Percentiles rank a stretch among this genome's conserved stretches.
Conservation (phyloP, 2,888 invertebrate genomes). For the Zygaena filipendulae region DNA sequence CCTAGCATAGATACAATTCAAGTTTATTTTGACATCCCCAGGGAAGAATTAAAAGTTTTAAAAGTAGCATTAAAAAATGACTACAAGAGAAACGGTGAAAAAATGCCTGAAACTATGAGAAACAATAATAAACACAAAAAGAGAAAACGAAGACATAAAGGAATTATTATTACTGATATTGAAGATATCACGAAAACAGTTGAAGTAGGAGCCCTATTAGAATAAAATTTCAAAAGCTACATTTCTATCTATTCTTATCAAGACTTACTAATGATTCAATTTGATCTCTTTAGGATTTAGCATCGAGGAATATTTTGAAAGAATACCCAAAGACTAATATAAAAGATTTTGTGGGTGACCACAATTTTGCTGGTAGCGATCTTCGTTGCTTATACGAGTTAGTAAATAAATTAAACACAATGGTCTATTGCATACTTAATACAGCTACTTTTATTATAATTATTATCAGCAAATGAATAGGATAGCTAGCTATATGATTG, state of each 20-base stretch:
- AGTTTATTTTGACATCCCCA: too few relatives aligned
- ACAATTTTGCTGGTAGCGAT: conserved; percentile 42
- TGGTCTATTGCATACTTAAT: too few relatives aligned
- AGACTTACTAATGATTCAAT: too few relatives aligned
- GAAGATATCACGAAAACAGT: conserved; percentile 27
- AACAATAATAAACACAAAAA: conserved; percentile 20
- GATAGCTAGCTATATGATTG: too few relatives aligned
- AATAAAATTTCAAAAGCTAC: too few relatives aligned
- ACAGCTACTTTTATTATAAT: too few relatives aligned
- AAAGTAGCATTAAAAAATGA: conserved; percentile 35
- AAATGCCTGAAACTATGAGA: conserved; percentile 32
- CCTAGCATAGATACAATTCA: too few relatives aligned
- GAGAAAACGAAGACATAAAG: conserved; percentile 20
- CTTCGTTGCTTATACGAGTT: conserved; percentile 28
- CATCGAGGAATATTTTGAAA: conserved; percentile 25
- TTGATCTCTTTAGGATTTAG: conserved; percentile 38
- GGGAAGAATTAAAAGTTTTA: conserved; percentile 29
- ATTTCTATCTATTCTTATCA: too few relatives aligned
- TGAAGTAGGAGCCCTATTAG: too few relatives aligned
- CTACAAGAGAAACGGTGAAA: conserved; percentile 29
- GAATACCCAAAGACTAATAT: conserved; percentile 32
- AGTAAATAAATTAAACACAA: conserved; percentile 28
- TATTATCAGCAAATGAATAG: too few relatives aligned
- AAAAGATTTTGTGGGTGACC: conserved; percentile 38
- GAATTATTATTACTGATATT: conserved; percentile 19